Conservation (phyloP, 2,113 vertebrate species). For the Tor tambroides region DNA sequence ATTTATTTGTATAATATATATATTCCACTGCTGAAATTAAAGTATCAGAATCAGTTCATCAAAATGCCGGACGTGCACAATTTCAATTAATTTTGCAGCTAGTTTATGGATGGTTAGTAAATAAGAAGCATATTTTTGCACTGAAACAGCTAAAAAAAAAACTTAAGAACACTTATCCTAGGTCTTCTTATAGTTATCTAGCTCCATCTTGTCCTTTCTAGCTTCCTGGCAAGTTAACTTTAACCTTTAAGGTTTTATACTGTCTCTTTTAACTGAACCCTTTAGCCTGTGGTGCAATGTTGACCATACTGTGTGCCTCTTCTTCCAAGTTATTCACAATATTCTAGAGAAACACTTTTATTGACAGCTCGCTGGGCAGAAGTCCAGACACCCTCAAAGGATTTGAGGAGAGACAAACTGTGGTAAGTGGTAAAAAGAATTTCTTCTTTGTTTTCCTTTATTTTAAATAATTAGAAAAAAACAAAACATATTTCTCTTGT, state of each 20-base stretch:
- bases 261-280: neutral
- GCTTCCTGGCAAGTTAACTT: neutral
- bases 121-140: neutral
- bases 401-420: neutral
- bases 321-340: neutral
- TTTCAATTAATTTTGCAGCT: neutral
- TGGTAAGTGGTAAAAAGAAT: neutral
- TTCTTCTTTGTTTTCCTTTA: neutral
- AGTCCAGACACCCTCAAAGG: neutral
- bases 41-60: too few relatives aligned
- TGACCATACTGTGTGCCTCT: neutral
- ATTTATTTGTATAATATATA: too few relatives aligned
- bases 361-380: neutral
- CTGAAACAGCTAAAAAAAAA: neutral
- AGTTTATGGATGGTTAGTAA: neutral
- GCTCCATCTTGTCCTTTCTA: neutral
- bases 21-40: neutral
- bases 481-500: neutral
- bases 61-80: neutral
- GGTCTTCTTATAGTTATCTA: neutral
- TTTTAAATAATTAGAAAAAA: neutral
- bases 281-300: neutral
- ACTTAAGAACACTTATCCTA: neutral
- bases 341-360: neutral
- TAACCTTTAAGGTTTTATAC: neutral